phyloP scores from a whole-genome alignment of 2,113 vertebrate species.

The Toxostoma redivivum region DNA sequence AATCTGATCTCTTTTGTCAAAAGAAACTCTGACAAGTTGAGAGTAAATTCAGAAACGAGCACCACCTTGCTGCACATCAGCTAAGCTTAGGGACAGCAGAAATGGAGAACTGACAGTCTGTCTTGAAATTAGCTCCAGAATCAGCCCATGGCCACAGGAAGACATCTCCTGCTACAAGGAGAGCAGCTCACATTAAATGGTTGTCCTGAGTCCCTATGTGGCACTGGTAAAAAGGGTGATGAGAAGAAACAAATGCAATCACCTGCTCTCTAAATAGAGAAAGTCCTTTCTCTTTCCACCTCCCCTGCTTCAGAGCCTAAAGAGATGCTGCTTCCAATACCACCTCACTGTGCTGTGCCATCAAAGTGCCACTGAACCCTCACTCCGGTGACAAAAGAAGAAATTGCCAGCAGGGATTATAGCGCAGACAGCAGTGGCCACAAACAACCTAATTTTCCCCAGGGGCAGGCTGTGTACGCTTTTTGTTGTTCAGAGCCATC shows the following conservation, averaged over 20 bases:
- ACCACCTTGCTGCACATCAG: not conserved
- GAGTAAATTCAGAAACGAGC: not conserved
- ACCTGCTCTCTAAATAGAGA: not conserved
- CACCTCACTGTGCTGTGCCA: not conserved
- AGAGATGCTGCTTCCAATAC: not conserved
- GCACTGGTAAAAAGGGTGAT: not conserved
- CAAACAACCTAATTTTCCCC: constrained; percentile 40
- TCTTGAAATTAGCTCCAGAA: not conserved
- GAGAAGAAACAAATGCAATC: not conserved
- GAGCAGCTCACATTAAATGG: not conserved
- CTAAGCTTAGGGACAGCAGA: not conserved
- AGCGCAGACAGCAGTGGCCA: not conserved
- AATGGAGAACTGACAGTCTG: not conserved
- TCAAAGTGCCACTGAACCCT: not conserved
- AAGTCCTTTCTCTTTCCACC: not conserved
- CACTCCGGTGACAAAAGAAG: not conserved
- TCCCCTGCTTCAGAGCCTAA: not conserved
- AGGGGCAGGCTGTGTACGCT: not conserved
- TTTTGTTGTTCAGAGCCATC: constrained; percentile 44
- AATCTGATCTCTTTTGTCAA: not conserved
- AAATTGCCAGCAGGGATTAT: not conserved
- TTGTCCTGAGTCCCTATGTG: not conserved
- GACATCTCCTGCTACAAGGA: not conserved
- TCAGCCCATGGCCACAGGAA: not conserved
- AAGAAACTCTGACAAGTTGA: not conserved